Evolutionary conservation across 2,113 vertebrate genomes (phyloP).

Genomic region (Ancistrus triradiatus): DNA sequence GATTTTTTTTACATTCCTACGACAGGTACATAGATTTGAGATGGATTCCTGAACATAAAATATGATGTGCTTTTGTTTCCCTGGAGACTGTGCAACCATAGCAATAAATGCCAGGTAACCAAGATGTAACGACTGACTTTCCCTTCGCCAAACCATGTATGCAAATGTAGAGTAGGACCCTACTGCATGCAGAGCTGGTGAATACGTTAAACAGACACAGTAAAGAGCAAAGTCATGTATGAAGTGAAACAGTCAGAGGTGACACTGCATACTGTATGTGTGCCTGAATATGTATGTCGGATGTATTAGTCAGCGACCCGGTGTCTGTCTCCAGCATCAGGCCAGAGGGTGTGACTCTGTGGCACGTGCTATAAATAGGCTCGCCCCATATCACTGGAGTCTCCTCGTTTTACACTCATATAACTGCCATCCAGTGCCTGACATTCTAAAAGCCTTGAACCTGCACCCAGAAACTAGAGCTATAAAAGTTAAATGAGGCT

Average conservation of each 20-base stretch:
- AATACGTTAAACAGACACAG: no score
- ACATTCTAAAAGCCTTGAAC: conserved; percentile 52
- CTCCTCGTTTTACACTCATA: conserved; percentile 59
- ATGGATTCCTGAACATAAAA: conserved; percentile 44
- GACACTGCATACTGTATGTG: not conserved
- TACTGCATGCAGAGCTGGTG: no score
- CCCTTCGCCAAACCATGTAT: not conserved
- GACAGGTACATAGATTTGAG: conserved; percentile 47
- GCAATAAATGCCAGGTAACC: conserved; percentile 55
- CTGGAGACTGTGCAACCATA: conserved; percentile 40
- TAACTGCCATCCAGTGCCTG: conserved; percentile 50
- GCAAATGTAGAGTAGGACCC: not conserved
- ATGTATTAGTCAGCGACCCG: not conserved
- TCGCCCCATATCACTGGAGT: conserved; percentile 48
- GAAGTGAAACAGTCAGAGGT: no score
- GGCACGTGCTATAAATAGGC: conserved; percentile 60
- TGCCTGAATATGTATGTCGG: not conserved
- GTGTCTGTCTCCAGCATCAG: not conserved
- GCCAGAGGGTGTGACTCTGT: conserved; percentile 36
- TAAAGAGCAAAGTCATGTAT: no score
- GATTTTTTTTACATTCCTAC: no score
- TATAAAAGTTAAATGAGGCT: conserved; percentile 54
- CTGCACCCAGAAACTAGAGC: conserved; percentile 44
- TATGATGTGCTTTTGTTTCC: conserved; percentile 43
- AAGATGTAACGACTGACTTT: conserved; percentile 7